Conservation (phyloP, 2,113 vertebrate species). For the Corythoichthys haematopterus region DNA sequence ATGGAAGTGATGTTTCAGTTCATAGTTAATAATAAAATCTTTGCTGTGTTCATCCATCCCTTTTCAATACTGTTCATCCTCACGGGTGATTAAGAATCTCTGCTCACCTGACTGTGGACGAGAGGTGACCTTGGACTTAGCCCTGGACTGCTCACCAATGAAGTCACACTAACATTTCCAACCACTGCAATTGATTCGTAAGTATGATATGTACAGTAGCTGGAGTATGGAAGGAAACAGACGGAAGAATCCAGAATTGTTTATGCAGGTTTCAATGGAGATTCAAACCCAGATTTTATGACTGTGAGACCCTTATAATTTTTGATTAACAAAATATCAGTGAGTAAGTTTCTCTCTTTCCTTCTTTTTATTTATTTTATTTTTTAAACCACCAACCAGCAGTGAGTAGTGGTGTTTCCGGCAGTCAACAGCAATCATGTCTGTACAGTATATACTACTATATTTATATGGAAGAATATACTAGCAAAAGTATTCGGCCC, state of each 20-base stretch:
- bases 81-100: not conserved
- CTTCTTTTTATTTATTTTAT: not conserved
- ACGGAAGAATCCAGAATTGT: too few species aligned
- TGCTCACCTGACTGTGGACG: not conserved
- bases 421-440: not conserved
- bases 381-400: not conserved
- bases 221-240: too few species aligned
- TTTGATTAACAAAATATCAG: not conserved
- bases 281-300: too few species aligned
- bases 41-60: too few species aligned
- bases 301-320: too few species aligned
- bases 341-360: not conserved
- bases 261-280: too few species aligned
- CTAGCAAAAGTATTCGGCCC: not conserved
- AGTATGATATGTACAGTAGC: too few species aligned
- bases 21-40: not conserved
- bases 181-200: too few species aligned
- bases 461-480: too few species aligned
- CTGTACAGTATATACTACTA: not conserved
- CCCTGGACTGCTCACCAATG: too few species aligned
- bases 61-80: not conserved
- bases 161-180: too few species aligned
- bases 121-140: too few species aligned
- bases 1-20: not conserved
- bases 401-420: not conserved